These are phyloP conservation scores for Sycobia sp. DNA, from an alignment of 1,140 invertebrate genomes.

Conservation along the genomic window DNA sequence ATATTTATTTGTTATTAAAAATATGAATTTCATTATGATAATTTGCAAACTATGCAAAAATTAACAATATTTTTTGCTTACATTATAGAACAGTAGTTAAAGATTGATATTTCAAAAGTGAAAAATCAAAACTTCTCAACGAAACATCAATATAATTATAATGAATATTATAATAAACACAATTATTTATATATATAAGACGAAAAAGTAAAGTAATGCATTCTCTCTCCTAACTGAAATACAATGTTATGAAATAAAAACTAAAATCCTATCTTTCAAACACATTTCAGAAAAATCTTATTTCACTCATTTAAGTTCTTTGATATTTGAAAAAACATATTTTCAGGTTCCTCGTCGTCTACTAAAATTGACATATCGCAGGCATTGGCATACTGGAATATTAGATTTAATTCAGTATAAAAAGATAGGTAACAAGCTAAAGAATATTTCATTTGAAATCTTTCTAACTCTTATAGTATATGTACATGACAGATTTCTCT, in stretches of 20 bases:
- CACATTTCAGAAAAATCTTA: neutral
- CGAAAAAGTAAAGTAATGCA: too few species aligned
- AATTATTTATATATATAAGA: slow-evolving; percentile 32
- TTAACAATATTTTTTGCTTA: slow-evolving; percentile 22
- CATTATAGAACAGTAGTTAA: slow-evolving; percentile 14
- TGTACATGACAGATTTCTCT: slow-evolving; percentile 14
- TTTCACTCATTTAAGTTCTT: neutral
- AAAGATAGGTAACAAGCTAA: slow-evolving; percentile 26
- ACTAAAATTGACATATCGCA: neutral
- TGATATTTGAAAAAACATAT: neutral
- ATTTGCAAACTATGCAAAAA: slow-evolving; percentile 10
- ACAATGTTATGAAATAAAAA: neutral
- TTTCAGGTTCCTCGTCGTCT: neutral
- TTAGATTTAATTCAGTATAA: slow-evolving; percentile 23
- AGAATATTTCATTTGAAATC: slow-evolving; percentile 4
- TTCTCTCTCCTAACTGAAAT: neutral
- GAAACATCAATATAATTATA: slow-evolving; percentile 20
- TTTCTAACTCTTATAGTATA: slow-evolving; percentile 13
- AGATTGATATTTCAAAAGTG: slow-evolving; percentile 17
- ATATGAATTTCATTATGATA: slow-evolving; percentile 24
- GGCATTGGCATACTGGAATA: slow-evolving; percentile 24
- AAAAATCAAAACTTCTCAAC: slow-evolving; percentile 27
- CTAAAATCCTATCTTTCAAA: neutral
- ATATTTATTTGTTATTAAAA: slow-evolving; percentile 31
- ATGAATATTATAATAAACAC: slow-evolving; percentile 13